Evolutionary conservation across 2,888 invertebrate genomes (phyloP).

Genomic region (Ceraclea dissimilis): DNA sequence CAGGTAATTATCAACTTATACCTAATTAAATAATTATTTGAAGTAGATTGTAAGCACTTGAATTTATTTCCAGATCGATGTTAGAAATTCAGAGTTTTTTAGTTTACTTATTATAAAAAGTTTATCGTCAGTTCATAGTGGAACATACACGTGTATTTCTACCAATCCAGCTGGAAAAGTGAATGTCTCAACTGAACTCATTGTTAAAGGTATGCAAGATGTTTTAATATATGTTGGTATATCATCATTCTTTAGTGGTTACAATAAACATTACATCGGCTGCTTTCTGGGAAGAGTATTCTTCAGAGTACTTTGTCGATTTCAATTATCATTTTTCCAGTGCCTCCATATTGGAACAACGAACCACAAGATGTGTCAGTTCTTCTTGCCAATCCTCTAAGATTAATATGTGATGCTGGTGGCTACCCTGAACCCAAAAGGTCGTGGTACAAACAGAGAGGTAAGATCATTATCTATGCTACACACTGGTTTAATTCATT

Average conservation of each 20-base stretch:
- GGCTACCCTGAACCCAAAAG: constrained; percentile 71
- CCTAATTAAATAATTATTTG: not conserved
- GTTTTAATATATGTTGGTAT: too few species aligned
- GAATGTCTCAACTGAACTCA: constrained; percentile 60
- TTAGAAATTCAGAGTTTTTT: constrained; percentile 63
- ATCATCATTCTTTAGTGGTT: too few species aligned
- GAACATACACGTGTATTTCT: constrained; percentile 65
- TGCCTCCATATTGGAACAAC: constrained; percentile 70
- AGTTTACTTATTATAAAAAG: constrained; percentile 66
- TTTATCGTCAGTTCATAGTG: constrained; percentile 60
- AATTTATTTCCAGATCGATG: constrained; percentile 48
- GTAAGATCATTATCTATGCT: constrained; percentile 35
- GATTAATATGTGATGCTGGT: constrained; percentile 68
- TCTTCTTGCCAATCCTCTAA: constrained; percentile 63
- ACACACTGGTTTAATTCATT: not conserved
- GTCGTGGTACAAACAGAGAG: constrained; percentile 66
- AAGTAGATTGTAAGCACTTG: not conserved
- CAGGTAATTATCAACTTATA: constrained; percentile 47
- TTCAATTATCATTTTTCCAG: too few species aligned
- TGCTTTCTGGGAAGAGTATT: too few species aligned
- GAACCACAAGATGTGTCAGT: constrained; percentile 68
- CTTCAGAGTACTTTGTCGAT: too few species aligned
- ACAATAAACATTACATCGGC: too few species aligned
- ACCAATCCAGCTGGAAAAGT: constrained; percentile 66
- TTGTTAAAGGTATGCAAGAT: constrained; percentile 56